Conservation (phyloP, 2,888 invertebrate genomes). For the Andrena flavipes region DNA sequence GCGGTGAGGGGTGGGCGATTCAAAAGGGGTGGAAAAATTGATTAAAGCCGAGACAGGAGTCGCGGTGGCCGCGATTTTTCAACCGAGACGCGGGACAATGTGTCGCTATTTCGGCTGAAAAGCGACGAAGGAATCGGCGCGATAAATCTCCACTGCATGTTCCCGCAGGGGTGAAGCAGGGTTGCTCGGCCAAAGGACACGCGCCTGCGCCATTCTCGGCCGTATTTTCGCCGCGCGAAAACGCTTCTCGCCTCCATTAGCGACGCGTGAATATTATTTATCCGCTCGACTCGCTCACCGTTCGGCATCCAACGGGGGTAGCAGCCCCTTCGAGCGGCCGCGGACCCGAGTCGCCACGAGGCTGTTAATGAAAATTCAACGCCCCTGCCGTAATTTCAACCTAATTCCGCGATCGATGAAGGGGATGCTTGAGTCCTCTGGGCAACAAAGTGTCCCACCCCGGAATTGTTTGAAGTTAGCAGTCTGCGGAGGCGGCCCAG, state of each 20-base stretch:
- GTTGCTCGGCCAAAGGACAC: background rate
- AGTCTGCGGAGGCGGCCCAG: conserved; percentile 11
- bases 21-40: conserved; percentile 39
- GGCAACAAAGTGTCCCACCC: too few relatives aligned
- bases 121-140: conserved; percentile 45
- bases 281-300: background rate
- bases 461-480: too few relatives aligned
- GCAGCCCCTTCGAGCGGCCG: too few relatives aligned
- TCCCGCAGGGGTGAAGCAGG: background rate
- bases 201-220: conserved; percentile 25
- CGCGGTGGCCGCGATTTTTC: conserved; percentile 39
- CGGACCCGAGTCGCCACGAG: too few relatives aligned
- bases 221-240: conserved; percentile 25
- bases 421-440: too few relatives aligned
- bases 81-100: conserved; percentile 46
- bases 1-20: background rate
- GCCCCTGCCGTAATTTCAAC: too few relatives aligned
- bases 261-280: conserved; percentile 22
- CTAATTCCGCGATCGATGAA: too few relatives aligned
- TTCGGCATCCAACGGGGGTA: too few relatives aligned
- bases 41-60: conserved; percentile 46
- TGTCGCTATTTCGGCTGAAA: conserved; percentile 50
- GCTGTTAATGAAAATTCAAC: too few relatives aligned
- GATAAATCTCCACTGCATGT: conserved; percentile 45
- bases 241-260: conserved; percentile 26